Base-by-base conservation (phyloP, 2,797 vertebrate genomes). In the Tolypeutes matacus region DNA sequence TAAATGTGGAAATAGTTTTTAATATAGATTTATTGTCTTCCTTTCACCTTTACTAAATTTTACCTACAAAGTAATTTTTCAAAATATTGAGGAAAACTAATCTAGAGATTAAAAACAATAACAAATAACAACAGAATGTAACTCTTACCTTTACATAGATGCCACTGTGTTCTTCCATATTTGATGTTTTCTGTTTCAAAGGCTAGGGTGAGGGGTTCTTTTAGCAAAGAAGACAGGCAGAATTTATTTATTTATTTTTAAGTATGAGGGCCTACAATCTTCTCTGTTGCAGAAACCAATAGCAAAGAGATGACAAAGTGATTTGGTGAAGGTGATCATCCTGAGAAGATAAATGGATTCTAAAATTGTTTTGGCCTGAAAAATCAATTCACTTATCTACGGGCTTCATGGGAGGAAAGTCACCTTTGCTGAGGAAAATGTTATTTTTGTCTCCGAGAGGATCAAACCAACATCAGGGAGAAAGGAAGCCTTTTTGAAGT, bases 341-440 rank as follows among this genome's bases (percentile, higher is more conserved):
- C 86, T 29, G 83, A 93, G 77, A 95, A 96, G 93, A 96, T 88
- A 96, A 95, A 96, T 65, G 91, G 96, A 92, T n/a, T 93, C 60
- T 91, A 49, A 96, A 96, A 97, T 96, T 73, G 93, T 95, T 96
- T 96, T 39, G 82, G 31, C 53, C 91, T 94, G 51, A 95, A 95
- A 96, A 96, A 97, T 96, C 95, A 96, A 95, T 97, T 94, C 72
- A 2, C 27, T 94, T 91, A 76, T 95, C 91, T 95, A 10, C 88
- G 86, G 86, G 58, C 69, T 95, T 93, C 94, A 51, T 25, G 51
- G 94, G 85, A 93, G 39, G 82, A 97, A 96, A 92, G 94, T 95
- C 75, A 96, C 88, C 65, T 88, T 92, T 88, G 49, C 88, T 78
- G 62, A 95, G 85, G 58, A 89, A 95, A 95, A 94, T 82, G 72